phyloP scores from a whole-genome alignment of 2,797 vertebrate species.

The Numenius phaeopus region DNA sequence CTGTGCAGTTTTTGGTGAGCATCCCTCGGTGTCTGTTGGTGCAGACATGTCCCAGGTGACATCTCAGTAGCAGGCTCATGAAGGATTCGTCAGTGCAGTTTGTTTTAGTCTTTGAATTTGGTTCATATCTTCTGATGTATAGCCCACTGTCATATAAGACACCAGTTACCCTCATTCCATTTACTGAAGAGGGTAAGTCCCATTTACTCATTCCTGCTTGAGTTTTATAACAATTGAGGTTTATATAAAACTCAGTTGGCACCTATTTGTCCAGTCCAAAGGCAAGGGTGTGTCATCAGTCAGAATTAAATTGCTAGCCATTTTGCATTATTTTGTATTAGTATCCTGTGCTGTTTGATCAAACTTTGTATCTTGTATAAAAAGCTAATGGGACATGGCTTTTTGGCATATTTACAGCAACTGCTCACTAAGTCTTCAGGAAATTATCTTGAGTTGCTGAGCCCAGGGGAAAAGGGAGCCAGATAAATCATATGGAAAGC shows the following conservation, averaged over 20 bases:
- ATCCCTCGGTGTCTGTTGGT: neutral
- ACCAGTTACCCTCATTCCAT: rapidly evolving
- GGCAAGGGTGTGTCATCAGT: neutral
- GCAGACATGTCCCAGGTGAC: neutral
- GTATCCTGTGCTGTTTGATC: neutral
- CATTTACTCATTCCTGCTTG: neutral
- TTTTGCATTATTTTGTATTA: neutral
- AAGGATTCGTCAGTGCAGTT: neutral
- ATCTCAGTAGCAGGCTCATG: neutral
- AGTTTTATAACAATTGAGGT: neutral
- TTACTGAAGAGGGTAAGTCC: neutral
- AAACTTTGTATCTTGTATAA: neutral
- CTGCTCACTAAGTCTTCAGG: neutral
- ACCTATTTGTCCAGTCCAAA: neutral
- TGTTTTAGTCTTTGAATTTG: neutral
- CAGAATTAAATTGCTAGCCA: neutral
- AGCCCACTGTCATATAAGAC: neutral
- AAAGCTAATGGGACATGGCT: neutral
- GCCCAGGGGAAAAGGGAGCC: neutral
- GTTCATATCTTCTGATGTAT: neutral
- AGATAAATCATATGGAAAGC: neutral
- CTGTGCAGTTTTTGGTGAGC: neutral
- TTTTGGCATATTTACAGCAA: neutral
- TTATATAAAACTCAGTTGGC: neutral
- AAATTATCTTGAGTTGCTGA: neutral